phyloP scores from a whole-genome alignment of 1,140 invertebrate species.

The Spodoptera litura region DNA sequence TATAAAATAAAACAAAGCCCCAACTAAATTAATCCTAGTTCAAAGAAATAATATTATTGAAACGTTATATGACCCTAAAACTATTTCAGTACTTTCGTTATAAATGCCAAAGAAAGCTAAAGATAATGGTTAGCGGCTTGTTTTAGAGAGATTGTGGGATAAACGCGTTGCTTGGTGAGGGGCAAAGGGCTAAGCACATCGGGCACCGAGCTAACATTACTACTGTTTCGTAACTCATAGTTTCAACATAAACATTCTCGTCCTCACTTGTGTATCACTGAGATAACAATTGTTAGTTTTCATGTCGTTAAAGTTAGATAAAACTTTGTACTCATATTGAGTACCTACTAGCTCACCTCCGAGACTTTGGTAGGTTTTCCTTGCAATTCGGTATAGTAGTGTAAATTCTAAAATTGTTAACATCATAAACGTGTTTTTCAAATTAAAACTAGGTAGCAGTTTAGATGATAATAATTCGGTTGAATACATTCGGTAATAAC shows the following conservation, averaged over 20 bases:
- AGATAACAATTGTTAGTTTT: neutral
- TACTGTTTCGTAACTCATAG: conserved; percentile 33
- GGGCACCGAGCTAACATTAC: conserved; percentile 14
- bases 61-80: neutral
- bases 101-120: conserved; percentile 35
- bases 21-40: no score
- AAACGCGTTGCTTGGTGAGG: conserved; percentile 29
- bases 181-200: conserved; percentile 26
- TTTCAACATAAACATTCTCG: conserved; percentile 1
- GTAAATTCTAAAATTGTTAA: no score
- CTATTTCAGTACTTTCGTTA: neutral
- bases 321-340: no score
- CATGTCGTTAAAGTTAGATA: neutral
- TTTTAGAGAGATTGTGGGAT: conserved; percentile 28
- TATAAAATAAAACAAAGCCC: no score
- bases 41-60: no score
- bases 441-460: no score
- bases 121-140: conserved; percentile 27
- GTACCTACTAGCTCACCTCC: no score
- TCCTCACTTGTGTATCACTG: conserved; percentile 9
- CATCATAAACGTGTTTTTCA: no score
- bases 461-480: no score
- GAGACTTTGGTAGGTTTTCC: no score
- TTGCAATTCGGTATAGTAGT: no score
- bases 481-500: no score